phyloP scores from a whole-genome alignment of 2,888 invertebrate genomes.

The Chrysotoxum bicinctum region DNA sequence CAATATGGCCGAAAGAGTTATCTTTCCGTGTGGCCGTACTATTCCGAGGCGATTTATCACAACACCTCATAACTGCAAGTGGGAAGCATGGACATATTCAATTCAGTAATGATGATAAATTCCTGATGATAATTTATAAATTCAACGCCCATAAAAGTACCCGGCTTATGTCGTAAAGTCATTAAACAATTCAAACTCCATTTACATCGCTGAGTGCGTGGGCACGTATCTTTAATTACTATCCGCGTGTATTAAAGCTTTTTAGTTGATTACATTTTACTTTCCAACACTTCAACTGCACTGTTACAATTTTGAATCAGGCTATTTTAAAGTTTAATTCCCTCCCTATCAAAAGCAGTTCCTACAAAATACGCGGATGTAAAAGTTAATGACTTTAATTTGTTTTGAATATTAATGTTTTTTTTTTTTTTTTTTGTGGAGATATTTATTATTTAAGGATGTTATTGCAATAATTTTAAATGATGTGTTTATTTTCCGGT shows the following conservation, averaged over 20 bases:
- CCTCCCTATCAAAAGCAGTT: not conserved
- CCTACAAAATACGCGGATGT: no score
- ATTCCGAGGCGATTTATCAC: no score
- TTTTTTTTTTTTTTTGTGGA: not conserved
- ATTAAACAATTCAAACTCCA: slow-evolving; percentile 25
- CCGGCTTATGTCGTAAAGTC: not conserved
- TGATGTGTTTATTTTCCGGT: not conserved
- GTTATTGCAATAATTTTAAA: not conserved
- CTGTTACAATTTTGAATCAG: not conserved
- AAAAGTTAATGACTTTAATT: not conserved
- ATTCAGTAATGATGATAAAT: not conserved
- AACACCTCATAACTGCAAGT: no score
- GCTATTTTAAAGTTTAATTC: slow-evolving; percentile 5
- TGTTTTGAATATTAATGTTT: not conserved
- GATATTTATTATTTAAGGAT: not conserved
- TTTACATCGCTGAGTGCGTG: slow-evolving; percentile 12
- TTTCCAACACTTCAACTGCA: not conserved
- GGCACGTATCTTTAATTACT: slow-evolving; percentile 23
- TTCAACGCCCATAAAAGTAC: not conserved
- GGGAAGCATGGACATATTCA: no score
- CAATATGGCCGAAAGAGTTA: no score
- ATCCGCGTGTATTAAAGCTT: not conserved
- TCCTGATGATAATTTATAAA: not conserved
- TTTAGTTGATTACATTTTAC: slow-evolving; percentile 33
- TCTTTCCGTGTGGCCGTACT: no score